Base-by-base conservation (phyloP, 2,888 invertebrate species). In the Vanessa cardui region DNA sequence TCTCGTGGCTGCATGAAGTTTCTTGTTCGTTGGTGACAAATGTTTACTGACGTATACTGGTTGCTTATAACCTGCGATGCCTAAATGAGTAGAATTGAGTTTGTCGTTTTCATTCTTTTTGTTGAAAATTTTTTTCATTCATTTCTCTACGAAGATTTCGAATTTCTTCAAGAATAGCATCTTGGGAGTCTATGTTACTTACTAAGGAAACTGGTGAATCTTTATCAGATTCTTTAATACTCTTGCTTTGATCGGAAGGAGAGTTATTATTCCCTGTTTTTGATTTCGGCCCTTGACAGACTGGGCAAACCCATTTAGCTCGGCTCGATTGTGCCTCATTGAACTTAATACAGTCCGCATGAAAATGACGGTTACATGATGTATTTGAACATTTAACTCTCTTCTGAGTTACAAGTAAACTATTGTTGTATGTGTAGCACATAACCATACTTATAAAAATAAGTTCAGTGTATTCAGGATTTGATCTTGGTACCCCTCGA, bases 121-220 rank as follows among this genome's bases (percentile, higher is more conserved):
- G 26, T 71, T 72, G 49, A 66, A 73, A 52, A 62, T 73, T 15
- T 49, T 64, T 0, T 58, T 58, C 58, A 58, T 58, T 58, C 58
- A 58, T 58, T 58, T 58, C 58, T 58, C 58, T 58, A 58, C 58
- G 39, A 58, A 58, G 58, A 58, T 58, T 58, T 58, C 58, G 58
- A 58, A 58, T 58, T 58, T 33, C 58, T 33, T 58, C 44, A 58
- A 58, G 58, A 58, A 58, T 58, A 58, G 58, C 58, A 58, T 52
- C 52, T 52, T 52, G 52, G 52, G 52, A 12, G 20, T 52, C 52
- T 52, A 52, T 6, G 52, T 52, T 52, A 52, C 52, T 52, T 52
- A 52, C 15, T 15, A 15, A 52, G 52, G 52, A 52, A 52, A 52
- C 52, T 52, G 52, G 52, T 26, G 52, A 52, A 52, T 15, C 52